Base-by-base conservation (phyloP, 2,113 vertebrate species). In the Chaetops frenatus region DNA sequence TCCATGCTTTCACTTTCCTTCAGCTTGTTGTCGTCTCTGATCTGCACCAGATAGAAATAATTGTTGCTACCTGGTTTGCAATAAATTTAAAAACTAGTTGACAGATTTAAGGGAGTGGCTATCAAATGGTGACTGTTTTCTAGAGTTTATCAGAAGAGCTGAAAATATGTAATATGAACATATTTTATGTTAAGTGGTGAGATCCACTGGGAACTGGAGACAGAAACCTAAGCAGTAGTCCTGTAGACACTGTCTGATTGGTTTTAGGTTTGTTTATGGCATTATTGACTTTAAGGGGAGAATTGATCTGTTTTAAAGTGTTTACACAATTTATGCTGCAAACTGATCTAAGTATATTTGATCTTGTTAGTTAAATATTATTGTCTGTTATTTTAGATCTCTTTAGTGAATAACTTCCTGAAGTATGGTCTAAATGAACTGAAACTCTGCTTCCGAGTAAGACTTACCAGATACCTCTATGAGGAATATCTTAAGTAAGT, bases 401-500 rank as follows among this genome's bases (percentile, higher is more conserved):
- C 99, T 85, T 94, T 99, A 96, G 98, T 99, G 82, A 99, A 99
- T 98, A 99, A 99, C 97, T 99, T 99, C 91, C 95, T 99, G 95
- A 99, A 99, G 96, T 98, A 99, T 93, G 99, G 99, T 64, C 96
- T 99, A 64, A 99, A 99, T 84, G 98, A 99, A 82, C 95, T 99
- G 94, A 99, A 99, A 95, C 98, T 99, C 86, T 98, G 99, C 95
- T 99, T 99, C 96, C 98, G 99, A 81, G 98, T 99, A 69, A 97
- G 98, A 80, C 99, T 99, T 71, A 99, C 99, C 10, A 98, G 98
- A 97, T 98, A 98, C 97, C 98, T 99, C 87, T 99, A 99, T 88
- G 98, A 99, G 87, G 98, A 99, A 90, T 99, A 99, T 92, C 98
- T 99, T 74, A 98, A 99, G 99, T 99, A 98, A 99, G 99, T 98